Conservation (phyloP, 2,113 vertebrate genomes). For the Pachyramphus minor region DNA sequence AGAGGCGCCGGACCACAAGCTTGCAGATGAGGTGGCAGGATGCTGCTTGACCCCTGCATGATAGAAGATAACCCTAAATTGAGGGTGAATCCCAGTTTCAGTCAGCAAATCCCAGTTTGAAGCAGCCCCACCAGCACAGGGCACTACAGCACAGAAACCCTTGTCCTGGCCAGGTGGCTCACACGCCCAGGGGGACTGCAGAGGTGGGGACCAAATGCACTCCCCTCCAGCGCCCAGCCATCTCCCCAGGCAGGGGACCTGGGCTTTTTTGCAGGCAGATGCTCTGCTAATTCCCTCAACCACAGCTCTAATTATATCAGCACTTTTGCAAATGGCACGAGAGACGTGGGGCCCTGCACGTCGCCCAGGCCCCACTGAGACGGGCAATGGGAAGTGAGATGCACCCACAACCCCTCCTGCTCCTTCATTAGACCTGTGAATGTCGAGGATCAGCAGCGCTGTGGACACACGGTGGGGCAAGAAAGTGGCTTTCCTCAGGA, state of each 20-base stretch:
- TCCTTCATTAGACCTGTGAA: rapidly evolving
- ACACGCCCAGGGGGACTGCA: rapidly evolving
- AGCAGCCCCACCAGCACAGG: not conserved
- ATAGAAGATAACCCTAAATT: not conserved
- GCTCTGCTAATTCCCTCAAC: not conserved
- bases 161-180: rapidly evolving
- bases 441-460: rapidly evolving
- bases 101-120: not conserved
- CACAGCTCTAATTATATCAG: conserved; percentile 55
- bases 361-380: not conserved
- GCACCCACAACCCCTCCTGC: rapidly evolving
- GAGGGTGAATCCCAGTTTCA: rapidly evolving
- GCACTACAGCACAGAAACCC: rapidly evolving
- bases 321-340: not conserved
- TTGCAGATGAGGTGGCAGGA: not conserved
- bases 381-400: not conserved
- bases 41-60: not conserved
- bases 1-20: rapidly evolving
- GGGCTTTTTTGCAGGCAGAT: conserved; percentile 24
- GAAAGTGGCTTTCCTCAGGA: rapidly evolving
- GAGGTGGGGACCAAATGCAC: not conserved
- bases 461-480: rapidly evolving
- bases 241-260: conserved; percentile 5
- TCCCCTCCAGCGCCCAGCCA: not conserved
- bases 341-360: conserved; percentile 28